phyloP scores from a whole-genome alignment of 2,888 invertebrate species.

The Heteromurus nitidus region DNA sequence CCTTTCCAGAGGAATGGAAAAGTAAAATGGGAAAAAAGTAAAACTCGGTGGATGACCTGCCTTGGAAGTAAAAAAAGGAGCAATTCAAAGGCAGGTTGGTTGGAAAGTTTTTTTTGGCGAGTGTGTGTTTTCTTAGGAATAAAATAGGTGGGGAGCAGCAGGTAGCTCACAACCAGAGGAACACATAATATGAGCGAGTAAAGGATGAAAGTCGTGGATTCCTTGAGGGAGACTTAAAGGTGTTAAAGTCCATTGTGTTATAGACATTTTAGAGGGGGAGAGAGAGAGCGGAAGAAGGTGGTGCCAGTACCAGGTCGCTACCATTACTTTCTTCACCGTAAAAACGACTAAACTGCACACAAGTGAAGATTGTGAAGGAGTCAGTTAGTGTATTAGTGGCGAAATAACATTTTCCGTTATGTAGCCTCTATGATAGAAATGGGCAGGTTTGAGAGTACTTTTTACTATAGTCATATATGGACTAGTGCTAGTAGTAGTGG shows the following conservation, averaged over 20 bases:
- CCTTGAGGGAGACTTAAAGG: conserved; percentile 63
- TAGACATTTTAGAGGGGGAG: background rate
- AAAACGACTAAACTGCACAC: no score
- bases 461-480: no score
- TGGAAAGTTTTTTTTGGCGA: conserved; percentile 44
- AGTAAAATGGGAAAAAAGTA: conserved; percentile 37
- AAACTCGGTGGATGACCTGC: conserved; percentile 61
- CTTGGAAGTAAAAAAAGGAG: conserved; percentile 58
- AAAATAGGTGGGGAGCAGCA: conserved; percentile 48
- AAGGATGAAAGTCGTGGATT: conserved; percentile 40
- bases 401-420: no score
- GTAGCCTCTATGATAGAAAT: no score
- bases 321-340: no score
- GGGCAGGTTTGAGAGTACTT: no score
- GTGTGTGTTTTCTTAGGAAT: conserved; percentile 13
- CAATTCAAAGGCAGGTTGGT: conserved; percentile 61
- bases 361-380: no score
- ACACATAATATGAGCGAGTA: no score
- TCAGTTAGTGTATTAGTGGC: no score
- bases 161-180: no score
- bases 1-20: no score
- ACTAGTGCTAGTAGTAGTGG: no score
- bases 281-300: conserved; percentile 9
- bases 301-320: background rate
- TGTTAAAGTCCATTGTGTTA: conserved; percentile 36